Evolutionary conservation across 2,797 vertebrate genomes (phyloP).

Genomic region (Takifugu ocellatus): DNA sequence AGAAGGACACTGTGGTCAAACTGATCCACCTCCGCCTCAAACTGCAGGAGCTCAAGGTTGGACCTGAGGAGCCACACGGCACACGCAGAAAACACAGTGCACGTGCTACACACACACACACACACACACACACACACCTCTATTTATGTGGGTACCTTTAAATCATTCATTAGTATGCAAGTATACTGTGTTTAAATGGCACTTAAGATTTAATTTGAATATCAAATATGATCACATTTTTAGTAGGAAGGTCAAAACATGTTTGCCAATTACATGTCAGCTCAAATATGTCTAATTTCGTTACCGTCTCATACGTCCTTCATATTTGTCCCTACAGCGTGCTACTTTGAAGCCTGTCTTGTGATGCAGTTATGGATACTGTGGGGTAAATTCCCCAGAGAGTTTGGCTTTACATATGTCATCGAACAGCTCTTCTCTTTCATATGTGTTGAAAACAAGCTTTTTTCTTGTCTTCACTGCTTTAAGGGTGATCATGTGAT

Average conservation of each 20-base stretch:
- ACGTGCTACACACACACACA: too few relatives aligned
- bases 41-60: constrained; percentile 93
- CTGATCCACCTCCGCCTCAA: constrained; percentile 96
- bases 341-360: too few relatives aligned
- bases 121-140: too few relatives aligned
- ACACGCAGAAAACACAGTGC: too few relatives aligned
- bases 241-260: not conserved
- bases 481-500: not conserved
- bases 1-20: constrained; percentile 92
- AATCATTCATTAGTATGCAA: too few relatives aligned
- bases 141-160: too few relatives aligned
- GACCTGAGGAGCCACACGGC: constrained; percentile 1
- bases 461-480: not conserved
- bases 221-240: not conserved
- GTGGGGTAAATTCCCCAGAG: constrained; percentile 4
- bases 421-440: not conserved
- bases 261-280: too few relatives aligned
- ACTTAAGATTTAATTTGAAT: not conserved
- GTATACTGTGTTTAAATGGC: too few relatives aligned
- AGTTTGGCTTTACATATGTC: not conserved
- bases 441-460: not conserved
- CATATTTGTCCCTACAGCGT: too few relatives aligned
- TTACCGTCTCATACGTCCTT: too few relatives aligned
- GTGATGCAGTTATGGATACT: not conserved
- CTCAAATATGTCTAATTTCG: too few relatives aligned